Evolutionary conservation across 2,888 invertebrate genomes (phyloP).

Genomic region (Epirrhoe alternata): DNA sequence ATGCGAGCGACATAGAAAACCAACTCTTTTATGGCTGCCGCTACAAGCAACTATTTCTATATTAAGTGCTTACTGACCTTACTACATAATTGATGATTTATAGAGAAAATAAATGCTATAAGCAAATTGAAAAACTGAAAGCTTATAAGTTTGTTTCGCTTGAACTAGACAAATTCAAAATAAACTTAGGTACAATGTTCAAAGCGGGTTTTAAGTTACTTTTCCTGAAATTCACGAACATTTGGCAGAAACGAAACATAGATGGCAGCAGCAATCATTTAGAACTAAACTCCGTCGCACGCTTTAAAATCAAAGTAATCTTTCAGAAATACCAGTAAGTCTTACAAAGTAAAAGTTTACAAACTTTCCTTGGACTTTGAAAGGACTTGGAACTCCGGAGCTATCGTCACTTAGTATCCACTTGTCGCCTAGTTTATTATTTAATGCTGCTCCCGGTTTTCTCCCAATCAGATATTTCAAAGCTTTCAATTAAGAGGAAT

Average conservation of each 20-base stretch:
- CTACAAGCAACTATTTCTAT: slow-evolving; percentile 10
- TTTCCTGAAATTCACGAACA: not conserved
- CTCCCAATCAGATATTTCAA: slow-evolving; percentile 25
- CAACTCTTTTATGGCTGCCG: slow-evolving; percentile 11
- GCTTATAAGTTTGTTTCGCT: too few relatives aligned
- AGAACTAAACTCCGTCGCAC: slow-evolving; percentile 3
- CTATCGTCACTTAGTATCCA: slow-evolving; percentile 24
- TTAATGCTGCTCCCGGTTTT: slow-evolving; percentile 19
- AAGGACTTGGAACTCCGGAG: slow-evolving; percentile 20
- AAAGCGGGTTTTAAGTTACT: too few relatives aligned
- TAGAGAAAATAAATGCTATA: too few relatives aligned
- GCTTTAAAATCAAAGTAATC: slow-evolving; percentile 14
- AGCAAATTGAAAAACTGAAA: too few relatives aligned
- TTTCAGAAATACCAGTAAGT: slow-evolving; percentile 11
- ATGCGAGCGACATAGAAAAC: slow-evolving; percentile 10
- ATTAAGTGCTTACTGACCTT: slow-evolving; percentile 2
- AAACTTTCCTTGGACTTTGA: slow-evolving; percentile 19
- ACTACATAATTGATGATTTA: not conserved
- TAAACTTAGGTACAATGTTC: too few relatives aligned
- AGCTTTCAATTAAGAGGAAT: slow-evolving; percentile 21
- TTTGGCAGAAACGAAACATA: slow-evolving; percentile 6
- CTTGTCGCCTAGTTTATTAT: slow-evolving; percentile 29
- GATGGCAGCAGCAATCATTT: slow-evolving; percentile 5
- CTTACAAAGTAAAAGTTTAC: slow-evolving; percentile 21
- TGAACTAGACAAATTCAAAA: too few relatives aligned